Evolutionary conservation across 1,140 invertebrate genomes (phyloP), one percentile per base, ranked within the genome.

Genomic region (Aethina tumida): DNA sequence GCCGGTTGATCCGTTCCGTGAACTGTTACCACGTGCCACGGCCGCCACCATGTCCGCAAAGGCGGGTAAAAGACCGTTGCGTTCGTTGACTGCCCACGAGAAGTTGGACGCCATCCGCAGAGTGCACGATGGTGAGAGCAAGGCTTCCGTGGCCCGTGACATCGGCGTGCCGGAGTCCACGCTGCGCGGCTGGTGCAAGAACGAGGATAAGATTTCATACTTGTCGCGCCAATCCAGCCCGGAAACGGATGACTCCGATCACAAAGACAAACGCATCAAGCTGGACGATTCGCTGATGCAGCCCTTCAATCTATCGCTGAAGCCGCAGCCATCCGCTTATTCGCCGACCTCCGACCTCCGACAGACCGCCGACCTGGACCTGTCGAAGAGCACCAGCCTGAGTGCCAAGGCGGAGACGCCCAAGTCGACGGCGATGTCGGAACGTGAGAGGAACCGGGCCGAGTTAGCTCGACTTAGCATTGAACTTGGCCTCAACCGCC

Each of bases 151-250:
- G 0, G 83, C 83, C 0, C 62, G 83, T 0, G 79, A 85, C 44
- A 83, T 86, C 51, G 81, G 81, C 0, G 81, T 88, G 1, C 83
- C 84, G 0, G 84, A 88, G 56, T 85, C 81, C 0, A 88, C 83
- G 0, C 60, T 88, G 1, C 67, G 84, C 0, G 83, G 84, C 12
- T 88, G 84, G 84, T 88, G 83, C 62, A 88, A 88, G 54, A 81
- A 83, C 45, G 80, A 84, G 52, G 74, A 80, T 40, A 86, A 85
- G 50, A 70, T 86, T 1, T 70, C 76, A 1, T 76, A 74, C 29
- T 77, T 82, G 68, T 76, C 77, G 1, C 65, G 74, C 7, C 73
- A 77, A 39, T 78, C 77, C 3, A 63, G 71, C 1, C 72, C 75
- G 0, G 75, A 77, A 36, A 77, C 58, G 16, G 62, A 62, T 21